These are phyloP conservation scores for Corythucha ciliata DNA, from an alignment of 2,888 invertebrate species.

Conservation along the genomic window DNA sequence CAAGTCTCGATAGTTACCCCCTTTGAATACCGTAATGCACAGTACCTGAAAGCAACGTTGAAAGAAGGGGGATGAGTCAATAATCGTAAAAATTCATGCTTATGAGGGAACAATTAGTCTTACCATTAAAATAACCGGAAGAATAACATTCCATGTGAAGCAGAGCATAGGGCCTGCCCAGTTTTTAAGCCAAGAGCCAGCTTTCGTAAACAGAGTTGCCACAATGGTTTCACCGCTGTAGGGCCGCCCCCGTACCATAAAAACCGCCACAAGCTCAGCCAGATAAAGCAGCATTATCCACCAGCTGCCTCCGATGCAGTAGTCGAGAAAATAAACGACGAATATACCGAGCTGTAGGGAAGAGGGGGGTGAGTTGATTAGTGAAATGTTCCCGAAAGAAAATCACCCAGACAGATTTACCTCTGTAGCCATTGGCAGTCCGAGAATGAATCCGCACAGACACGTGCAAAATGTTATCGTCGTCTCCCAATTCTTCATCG, in stretches of 20 bases:
- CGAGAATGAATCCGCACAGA: constrained; percentile 67
- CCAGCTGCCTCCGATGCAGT: constrained; percentile 75
- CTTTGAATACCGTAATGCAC: constrained; percentile 61
- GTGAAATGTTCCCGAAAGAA: neutral
- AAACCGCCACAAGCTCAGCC: constrained; percentile 68
- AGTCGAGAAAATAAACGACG: constrained; percentile 76
- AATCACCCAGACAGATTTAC: constrained; percentile 44
- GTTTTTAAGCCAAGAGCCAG: constrained; percentile 43
- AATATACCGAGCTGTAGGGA: constrained; percentile 58
- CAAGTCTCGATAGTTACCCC: constrained; percentile 56
- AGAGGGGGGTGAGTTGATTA: neutral
- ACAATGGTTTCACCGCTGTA: constrained; percentile 70
- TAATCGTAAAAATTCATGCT: neutral
- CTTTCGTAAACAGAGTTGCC: constrained; percentile 47
- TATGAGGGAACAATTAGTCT: constrained; percentile 39
- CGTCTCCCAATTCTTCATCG: constrained; percentile 67
- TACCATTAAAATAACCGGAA: constrained; percentile 74
- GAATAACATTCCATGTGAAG: constrained; percentile 78
- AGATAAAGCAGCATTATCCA: constrained; percentile 74
- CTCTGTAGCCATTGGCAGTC: constrained; percentile 80
- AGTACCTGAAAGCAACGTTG: constrained; percentile 46
- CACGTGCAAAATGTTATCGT: constrained; percentile 76
- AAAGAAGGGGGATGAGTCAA: neutral
- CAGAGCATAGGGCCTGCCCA: constrained; percentile 63
- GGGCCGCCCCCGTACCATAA: constrained; percentile 75